phyloP scores from a whole-genome alignment of 2,113 vertebrate species.

The Thomomys bottae region DNA sequence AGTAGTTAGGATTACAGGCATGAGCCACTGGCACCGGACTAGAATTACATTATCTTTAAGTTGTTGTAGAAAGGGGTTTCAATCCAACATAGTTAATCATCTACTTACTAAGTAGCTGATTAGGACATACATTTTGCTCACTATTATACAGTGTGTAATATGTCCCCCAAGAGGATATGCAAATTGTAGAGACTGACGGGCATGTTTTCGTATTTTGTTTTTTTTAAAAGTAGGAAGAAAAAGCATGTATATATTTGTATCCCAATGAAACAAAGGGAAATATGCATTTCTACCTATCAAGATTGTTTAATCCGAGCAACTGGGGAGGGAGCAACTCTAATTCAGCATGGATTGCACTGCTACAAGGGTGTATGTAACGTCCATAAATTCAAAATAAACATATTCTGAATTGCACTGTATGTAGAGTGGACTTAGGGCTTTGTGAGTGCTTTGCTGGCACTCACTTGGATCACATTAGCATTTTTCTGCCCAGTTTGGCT shows the following conservation, averaged over 20 bases:
- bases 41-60: no score
- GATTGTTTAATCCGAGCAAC: background rate
- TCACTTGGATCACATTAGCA: no score
- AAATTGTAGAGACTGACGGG: background rate
- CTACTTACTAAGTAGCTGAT: background rate
- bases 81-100: background rate
- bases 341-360: background rate
- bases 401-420: background rate
- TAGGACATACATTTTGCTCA: background rate
- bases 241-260: background rate
- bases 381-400: background rate
- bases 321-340: background rate
- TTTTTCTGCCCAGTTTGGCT: no score
- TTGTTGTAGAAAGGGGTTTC: no score
- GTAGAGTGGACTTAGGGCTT: no score
- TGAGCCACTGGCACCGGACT: no score
- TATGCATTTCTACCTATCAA: background rate
- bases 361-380: background rate
- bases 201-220: background rate
- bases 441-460: no score
- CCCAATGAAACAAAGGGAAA: background rate
- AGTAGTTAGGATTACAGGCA: no score
- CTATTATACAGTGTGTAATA: background rate
- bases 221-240: background rate
- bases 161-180: no score